These are phyloP conservation scores for Cerastoderma edule DNA, from an alignment of 2,888 invertebrate species.

Conservation along the genomic window DNA sequence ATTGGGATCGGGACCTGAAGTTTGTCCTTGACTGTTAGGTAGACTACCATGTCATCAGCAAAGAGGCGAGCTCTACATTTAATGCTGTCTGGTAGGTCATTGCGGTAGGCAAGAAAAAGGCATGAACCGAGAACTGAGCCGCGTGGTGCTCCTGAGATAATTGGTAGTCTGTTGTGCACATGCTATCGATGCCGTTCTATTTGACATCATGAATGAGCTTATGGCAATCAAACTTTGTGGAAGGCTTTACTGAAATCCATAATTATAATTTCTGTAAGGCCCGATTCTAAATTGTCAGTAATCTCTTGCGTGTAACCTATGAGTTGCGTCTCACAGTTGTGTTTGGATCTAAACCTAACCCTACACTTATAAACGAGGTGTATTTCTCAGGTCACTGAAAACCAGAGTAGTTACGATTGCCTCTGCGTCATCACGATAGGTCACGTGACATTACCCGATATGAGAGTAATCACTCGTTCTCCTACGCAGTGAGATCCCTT, in stretches of 20 bases:
- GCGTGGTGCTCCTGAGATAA: conserved; percentile 34
- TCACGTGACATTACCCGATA: too few relatives aligned
- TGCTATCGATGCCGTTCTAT: conserved; percentile 7
- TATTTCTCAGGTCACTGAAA: too few relatives aligned
- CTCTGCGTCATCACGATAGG: too few relatives aligned
- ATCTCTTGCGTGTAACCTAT: conserved; percentile 17
- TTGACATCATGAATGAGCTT: conserved; percentile 11
- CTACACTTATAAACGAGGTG: too few relatives aligned
- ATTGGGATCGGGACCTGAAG: background rate
- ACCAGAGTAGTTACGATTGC: too few relatives aligned
- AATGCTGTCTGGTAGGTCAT: conserved; percentile 22
- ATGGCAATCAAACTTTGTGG: conserved; percentile 23
- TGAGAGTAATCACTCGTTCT: too few relatives aligned
- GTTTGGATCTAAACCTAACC: conserved; percentile 27
- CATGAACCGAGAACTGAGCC: conserved; percentile 37
- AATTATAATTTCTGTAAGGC: conserved; percentile 21
- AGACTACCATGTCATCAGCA: conserved; percentile 23
- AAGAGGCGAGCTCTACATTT: conserved; percentile 2
- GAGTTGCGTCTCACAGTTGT: conserved; percentile 30
- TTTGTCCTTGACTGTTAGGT: background rate
- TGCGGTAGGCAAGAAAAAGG: conserved; percentile 29
- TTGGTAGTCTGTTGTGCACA: conserved; percentile 8
- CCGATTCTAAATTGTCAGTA: background rate
- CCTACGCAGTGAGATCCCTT: too few relatives aligned
- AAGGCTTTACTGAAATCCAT: conserved; percentile 24